These are phyloP conservation scores for Myiagra hebetior DNA, from an alignment of 2,113 vertebrate species.

Conservation along the genomic window DNA sequence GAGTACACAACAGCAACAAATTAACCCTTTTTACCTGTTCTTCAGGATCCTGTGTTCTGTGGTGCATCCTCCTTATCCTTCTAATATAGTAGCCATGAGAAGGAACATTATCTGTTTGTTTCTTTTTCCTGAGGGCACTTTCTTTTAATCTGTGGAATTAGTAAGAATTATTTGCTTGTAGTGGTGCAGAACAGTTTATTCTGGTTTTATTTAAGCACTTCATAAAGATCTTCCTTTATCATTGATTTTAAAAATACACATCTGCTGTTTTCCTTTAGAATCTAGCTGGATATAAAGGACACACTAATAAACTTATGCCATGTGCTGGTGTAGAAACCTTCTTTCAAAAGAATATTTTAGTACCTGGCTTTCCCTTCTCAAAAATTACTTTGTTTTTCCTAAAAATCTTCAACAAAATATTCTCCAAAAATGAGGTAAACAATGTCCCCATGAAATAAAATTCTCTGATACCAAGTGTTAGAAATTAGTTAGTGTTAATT, in stretches of 20 bases:
- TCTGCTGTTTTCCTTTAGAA: background rate
- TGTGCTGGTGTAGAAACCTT: background rate
- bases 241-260: background rate
- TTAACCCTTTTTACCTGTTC: background rate
- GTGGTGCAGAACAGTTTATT: background rate
- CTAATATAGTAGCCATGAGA: background rate
- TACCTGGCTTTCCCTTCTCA: background rate
- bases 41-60: background rate
- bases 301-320: background rate
- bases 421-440: background rate
- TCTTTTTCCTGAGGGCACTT: background rate
- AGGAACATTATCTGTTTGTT: rapidly evolving
- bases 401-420: background rate
- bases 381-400: background rate
- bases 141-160: background rate
- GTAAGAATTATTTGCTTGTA: background rate
- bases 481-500: too few species aligned
- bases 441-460: background rate
- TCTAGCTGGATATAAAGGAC: background rate
- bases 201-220: background rate
- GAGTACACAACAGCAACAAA: background rate
- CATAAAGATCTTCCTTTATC: background rate
- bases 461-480: background rate
- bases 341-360: background rate
- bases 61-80: background rate